Conservation (phyloP, 2,113 vertebrate genomes). For the Probosciger aterrimus region DNA sequence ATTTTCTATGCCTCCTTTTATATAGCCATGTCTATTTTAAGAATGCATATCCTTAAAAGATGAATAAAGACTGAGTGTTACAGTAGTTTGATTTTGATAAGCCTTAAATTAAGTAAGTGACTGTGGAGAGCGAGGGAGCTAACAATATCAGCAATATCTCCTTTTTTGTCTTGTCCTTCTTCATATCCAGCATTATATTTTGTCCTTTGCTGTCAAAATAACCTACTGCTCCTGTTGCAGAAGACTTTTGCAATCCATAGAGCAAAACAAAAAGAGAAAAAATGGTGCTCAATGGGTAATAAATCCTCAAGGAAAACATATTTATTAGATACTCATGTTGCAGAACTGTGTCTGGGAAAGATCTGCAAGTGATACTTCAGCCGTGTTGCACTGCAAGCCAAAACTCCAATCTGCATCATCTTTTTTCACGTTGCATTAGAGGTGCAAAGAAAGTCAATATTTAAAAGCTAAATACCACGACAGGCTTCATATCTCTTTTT, state of each 20-base stretch:
- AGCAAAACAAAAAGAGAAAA: not conserved
- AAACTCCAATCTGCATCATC: not conserved
- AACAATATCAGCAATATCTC: not conserved
- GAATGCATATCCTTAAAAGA: not conserved
- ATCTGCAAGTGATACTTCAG: not conserved
- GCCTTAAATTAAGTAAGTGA: not conserved
- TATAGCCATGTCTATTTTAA: not conserved
- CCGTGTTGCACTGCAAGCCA: not conserved
- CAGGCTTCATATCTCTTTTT: conserved; percentile 35
- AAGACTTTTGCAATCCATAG: not conserved
- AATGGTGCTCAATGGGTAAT: not conserved
- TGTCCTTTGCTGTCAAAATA: not conserved
- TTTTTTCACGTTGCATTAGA: conserved; percentile 14
- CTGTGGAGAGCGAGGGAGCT: not conserved
- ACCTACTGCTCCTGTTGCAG: not conserved
- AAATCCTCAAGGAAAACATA: not conserved
- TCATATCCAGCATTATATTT: not conserved
- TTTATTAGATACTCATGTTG: conserved; percentile 9
- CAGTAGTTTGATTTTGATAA: not conserved
- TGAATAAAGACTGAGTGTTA: not conserved
- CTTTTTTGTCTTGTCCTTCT: not conserved
- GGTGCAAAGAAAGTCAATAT: conserved; percentile 33
- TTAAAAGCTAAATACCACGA: conserved; percentile 33
- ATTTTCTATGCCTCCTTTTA: not conserved
- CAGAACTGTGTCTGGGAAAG: not conserved